Evolutionary conservation across 2,113 vertebrate genomes (phyloP).

Genomic region (Tautogolabrus adspersus): DNA sequence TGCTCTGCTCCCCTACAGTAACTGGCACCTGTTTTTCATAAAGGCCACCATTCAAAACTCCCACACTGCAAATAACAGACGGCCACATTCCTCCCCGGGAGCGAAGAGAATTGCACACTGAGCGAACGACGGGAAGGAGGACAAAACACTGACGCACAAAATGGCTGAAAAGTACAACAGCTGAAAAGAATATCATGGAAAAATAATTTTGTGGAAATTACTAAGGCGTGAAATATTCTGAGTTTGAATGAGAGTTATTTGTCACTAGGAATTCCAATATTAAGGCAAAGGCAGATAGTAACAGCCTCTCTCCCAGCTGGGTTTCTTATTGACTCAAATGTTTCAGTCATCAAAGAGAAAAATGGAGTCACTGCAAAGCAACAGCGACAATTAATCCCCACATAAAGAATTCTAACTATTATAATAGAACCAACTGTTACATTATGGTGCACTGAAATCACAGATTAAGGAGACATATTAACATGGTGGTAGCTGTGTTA

Average conservation of each 20-base stretch:
- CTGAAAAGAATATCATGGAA: background rate
- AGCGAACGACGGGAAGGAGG: background rate
- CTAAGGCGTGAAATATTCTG: background rate
- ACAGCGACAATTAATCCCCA: too few relatives aligned
- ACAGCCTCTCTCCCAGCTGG: background rate
- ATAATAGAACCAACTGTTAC: too few relatives aligned
- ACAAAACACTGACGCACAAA: background rate
- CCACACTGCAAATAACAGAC: slow-evolving; percentile 47
- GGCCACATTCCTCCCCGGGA: slow-evolving; percentile 12
- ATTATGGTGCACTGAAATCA: too few relatives aligned
- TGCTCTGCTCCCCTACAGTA: slow-evolving; percentile 46
- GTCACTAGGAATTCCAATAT: background rate
- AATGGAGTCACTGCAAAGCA: too few relatives aligned
- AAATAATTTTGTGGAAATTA: background rate
- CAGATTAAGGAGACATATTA: too few relatives aligned
- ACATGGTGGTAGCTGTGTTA: too few relatives aligned
- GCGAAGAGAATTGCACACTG: slow-evolving; percentile 12
- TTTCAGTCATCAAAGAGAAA: too few relatives aligned
- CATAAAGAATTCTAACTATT: too few relatives aligned
- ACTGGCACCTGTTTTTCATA: slow-evolving; percentile 52
- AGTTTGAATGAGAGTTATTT: background rate
- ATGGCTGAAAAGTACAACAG: background rate
- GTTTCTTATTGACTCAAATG: too few relatives aligned
- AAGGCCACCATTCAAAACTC: slow-evolving; percentile 49
- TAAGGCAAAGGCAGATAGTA: too few relatives aligned